Percentiles rank a stretch among this genome's conserved stretches.
phyloP scores from a whole-genome alignment of 2,888 invertebrate genomes.

The Calephelis perditalis region DNA sequence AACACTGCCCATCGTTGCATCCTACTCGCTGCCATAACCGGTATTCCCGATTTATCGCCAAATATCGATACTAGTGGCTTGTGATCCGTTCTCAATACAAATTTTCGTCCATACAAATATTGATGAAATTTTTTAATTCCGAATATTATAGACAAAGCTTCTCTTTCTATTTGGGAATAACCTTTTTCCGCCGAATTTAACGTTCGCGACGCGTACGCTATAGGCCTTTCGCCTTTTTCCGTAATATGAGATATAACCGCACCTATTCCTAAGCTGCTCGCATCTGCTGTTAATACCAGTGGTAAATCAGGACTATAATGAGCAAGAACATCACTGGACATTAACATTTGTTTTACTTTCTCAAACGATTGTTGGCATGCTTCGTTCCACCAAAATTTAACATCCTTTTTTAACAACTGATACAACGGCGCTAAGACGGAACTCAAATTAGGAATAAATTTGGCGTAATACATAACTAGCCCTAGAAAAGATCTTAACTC shows the following conservation, averaged over 20 bases:
- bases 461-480: slow-evolving; percentile 42
- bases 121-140: slow-evolving; percentile 30
- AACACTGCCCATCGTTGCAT: too few species aligned
- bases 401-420: slow-evolving; percentile 3
- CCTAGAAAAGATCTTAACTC: slow-evolving; percentile 34
- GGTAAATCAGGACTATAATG: slow-evolving; percentile 18
- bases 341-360: neutral
- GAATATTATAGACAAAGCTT: slow-evolving; percentile 30
- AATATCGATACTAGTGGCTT: slow-evolving; percentile 49
- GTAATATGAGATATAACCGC: slow-evolving; percentile 15
- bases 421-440: slow-evolving; percentile 19
- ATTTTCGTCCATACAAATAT: slow-evolving; percentile 26
- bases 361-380: slow-evolving; percentile 9
- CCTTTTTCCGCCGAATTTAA: slow-evolving; percentile 29
- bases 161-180: slow-evolving; percentile 34
- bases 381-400: slow-evolving; percentile 11
- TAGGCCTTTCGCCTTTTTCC: slow-evolving; percentile 24
- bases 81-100: slow-evolving; percentile 44
- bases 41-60: slow-evolving; percentile 34
- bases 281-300: slow-evolving; percentile 20
- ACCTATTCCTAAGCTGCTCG: slow-evolving; percentile 19
- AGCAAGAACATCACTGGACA: slow-evolving; percentile 16
- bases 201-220: slow-evolving; percentile 31
- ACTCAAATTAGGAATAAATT: slow-evolving; percentile 35
- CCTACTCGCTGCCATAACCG: slow-evolving; percentile 31